phyloP scores from a whole-genome alignment of 1,140 invertebrate species.

The Drosophila watanabei region DNA sequence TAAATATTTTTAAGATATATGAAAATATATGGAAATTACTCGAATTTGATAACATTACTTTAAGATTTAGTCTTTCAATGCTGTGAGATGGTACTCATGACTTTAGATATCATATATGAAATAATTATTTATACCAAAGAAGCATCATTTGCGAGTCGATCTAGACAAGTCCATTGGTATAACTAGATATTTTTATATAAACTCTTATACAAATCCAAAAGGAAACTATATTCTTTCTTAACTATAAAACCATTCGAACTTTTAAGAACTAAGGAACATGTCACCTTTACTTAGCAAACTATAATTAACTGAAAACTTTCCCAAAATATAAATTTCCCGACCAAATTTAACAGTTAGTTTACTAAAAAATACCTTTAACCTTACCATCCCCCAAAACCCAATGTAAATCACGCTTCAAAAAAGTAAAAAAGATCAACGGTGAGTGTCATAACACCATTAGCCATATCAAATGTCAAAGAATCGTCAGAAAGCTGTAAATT shows the following conservation, averaged over 20 bases:
- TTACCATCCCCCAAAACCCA: neutral
- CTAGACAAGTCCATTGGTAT: neutral
- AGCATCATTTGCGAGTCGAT: neutral
- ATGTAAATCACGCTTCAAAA: neutral
- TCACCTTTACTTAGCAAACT: neutral
- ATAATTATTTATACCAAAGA: too few species aligned
- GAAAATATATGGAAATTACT: too few species aligned
- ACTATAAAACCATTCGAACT: neutral
- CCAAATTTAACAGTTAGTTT: neutral
- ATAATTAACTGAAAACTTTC: neutral
- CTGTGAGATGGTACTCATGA: too few species aligned
- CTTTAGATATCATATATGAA: too few species aligned
- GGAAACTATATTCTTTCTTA: too few species aligned
- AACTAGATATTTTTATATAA: neutral
- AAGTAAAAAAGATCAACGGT: constrained; percentile 6
- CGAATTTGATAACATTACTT: too few species aligned
- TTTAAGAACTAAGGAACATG: too few species aligned
- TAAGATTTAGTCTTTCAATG: too few species aligned
- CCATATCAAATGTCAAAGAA: constrained; percentile 65
- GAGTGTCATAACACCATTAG: constrained; percentile 63
- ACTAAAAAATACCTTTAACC: neutral
- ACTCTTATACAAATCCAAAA: too few species aligned
- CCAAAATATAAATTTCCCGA: neutral
- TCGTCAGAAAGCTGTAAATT: constrained; percentile 71
- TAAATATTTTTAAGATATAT: neutral